A percentile compares a stretch with the other conserved stretches of the same genome.
These are phyloP conservation scores for Chitala chitala DNA, from an alignment of 2,113 vertebrate genomes.

Conservation along the genomic window DNA sequence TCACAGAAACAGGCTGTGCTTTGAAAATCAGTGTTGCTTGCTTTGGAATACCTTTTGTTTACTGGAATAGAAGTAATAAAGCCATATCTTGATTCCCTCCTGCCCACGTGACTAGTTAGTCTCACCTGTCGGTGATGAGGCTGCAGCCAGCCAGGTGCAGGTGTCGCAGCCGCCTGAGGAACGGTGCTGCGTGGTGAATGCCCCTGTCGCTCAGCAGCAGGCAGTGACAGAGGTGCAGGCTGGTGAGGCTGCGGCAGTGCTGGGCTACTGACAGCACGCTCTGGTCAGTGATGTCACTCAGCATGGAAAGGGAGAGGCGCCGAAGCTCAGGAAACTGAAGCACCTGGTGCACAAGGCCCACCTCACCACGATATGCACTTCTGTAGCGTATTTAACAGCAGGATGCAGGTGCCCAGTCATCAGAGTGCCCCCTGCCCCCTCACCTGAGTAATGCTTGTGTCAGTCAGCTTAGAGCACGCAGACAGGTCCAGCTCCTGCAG, in stretches of 20 bases:
- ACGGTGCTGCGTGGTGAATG: conserved; percentile 52
- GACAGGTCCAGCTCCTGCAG: conserved; percentile 74
- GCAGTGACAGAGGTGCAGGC: conserved; percentile 66
- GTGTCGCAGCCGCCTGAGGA: conserved; percentile 65
- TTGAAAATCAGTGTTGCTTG: no score
- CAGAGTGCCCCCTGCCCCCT: not conserved
- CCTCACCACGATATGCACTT: not conserved
- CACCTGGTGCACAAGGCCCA: conserved; percentile 47
- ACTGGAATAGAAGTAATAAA: not conserved
- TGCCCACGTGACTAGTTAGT: not conserved
- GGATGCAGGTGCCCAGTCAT: not conserved
- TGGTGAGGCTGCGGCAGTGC: conserved; percentile 69
- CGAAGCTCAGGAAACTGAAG: conserved; percentile 65
- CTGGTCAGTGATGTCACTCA: conserved; percentile 64
- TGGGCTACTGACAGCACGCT: conserved; percentile 60
- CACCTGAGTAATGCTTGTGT: conserved; percentile 73
- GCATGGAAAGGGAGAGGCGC: conserved; percentile 63
- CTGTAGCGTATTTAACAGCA: not conserved
- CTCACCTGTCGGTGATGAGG: conserved; percentile 68
- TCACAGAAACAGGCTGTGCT: no score
- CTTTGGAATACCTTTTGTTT: no score
- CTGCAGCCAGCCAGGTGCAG: conserved; percentile 69
- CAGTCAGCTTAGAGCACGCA: conserved; percentile 71
- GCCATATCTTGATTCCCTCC: no score
- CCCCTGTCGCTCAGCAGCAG: conserved; percentile 62